These are phyloP conservation scores for Rachycentron canadum DNA, from an alignment of 2,797 vertebrate species.

Conservation along the genomic window DNA sequence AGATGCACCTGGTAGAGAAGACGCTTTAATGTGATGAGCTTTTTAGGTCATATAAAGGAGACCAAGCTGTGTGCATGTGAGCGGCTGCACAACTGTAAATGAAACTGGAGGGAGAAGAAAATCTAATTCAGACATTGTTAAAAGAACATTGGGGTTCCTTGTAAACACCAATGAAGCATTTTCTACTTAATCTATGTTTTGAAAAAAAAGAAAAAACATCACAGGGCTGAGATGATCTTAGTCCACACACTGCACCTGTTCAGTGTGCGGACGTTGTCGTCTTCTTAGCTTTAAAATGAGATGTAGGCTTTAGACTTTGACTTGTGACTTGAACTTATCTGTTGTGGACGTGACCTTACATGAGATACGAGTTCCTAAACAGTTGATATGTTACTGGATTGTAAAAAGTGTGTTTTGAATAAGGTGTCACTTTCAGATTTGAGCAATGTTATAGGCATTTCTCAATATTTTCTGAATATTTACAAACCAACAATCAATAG, in stretches of 20 bases:
- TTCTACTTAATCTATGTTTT: not conserved
- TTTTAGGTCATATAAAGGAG: constrained; percentile 48
- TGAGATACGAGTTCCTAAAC: not conserved
- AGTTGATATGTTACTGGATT: not conserved
- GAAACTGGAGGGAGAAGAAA: not conserved
- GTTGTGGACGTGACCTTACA: not conserved
- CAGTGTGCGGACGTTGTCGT: no score
- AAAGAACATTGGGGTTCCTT: not conserved
- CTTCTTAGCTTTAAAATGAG: not conserved
- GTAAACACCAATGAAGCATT: not conserved
- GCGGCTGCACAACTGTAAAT: not conserved
- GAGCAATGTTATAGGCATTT: not conserved
- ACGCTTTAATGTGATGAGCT: constrained; percentile 43
- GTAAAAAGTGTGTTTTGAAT: no score
- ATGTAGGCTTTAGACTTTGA: not conserved
- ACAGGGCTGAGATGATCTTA: not conserved
- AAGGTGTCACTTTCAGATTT: no score
- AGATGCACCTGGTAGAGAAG: constrained; percentile 40
- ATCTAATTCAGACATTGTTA: not conserved
- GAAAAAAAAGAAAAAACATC: not conserved
- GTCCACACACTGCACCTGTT: not conserved
- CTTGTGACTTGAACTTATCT: not conserved
- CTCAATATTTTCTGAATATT: not conserved
- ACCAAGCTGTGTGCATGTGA: not conserved
- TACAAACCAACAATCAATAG: not conserved